Conservation (phyloP, 2,113 vertebrate species). For the Scomber colias region DNA sequence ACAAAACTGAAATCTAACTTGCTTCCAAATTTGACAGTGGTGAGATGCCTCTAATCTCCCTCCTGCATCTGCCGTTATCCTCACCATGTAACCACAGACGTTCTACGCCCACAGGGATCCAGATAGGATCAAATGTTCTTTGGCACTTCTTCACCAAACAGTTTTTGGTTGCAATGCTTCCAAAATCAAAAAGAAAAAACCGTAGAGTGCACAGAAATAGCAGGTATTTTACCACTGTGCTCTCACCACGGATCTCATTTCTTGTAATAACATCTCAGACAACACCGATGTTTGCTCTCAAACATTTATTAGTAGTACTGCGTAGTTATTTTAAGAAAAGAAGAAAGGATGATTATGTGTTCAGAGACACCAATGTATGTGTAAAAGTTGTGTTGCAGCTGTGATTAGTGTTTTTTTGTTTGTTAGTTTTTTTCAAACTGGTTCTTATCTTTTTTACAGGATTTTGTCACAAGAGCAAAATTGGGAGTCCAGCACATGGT, state of each 20-base stretch:
- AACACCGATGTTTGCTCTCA: conserved; percentile 12
- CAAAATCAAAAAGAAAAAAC: conserved; percentile 16
- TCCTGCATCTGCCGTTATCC: conserved; percentile 39
- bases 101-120: conserved; percentile 16
- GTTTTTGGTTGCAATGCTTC: conserved; percentile 31
- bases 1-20: background rate
- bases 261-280: conserved; percentile 29
- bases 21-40: conserved; percentile 23
- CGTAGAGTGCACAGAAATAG: conserved; percentile 26
- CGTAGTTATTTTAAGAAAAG: conserved; percentile 24
- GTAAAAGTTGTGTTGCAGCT: background rate
- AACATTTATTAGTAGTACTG: background rate
- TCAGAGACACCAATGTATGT: conserved; percentile 10
- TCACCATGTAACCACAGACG: conserved; percentile 44
- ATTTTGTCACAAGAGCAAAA: conserved; percentile 94
- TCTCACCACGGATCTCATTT: conserved; percentile 15
- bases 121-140: conserved; percentile 28
- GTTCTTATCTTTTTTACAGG: conserved; percentile 80
- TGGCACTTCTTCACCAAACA: conserved; percentile 23
- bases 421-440: background rate
- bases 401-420: background rate
- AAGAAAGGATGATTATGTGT: conserved; percentile 17
- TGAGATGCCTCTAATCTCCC: conserved; percentile 16
- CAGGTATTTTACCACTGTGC: conserved; percentile 14
- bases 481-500: conserved; percentile 96